Evolutionary conservation across 2,888 invertebrate genomes (phyloP).

Genomic region (Leptinotarsa juncta): DNA sequence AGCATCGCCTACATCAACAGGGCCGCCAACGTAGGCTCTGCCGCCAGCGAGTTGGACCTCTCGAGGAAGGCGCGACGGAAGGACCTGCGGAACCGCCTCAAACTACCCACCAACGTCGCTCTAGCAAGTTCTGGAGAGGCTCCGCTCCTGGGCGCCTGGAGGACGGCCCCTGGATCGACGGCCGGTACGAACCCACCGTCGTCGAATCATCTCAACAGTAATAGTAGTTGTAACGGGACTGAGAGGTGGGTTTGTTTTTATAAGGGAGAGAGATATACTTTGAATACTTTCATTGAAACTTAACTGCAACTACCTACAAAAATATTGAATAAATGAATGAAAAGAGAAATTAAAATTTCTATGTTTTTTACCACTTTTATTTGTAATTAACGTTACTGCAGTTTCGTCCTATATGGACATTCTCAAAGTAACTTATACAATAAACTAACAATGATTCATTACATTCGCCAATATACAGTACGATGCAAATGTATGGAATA

Average conservation of each 20-base stretch:
- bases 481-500: too few relatives aligned
- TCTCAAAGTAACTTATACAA: too few relatives aligned
- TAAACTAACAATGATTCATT: too few relatives aligned
- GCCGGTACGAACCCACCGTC: slow-evolving; percentile 70
- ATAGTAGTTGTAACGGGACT: slow-evolving; percentile 75
- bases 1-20: slow-evolving; percentile 75
- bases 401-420: too few relatives aligned
- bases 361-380: too few relatives aligned
- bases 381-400: too few relatives aligned
- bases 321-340: too few relatives aligned
- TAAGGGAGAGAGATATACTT: too few relatives aligned
- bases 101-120: slow-evolving; percentile 70
- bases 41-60: slow-evolving; percentile 82
- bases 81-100: slow-evolving; percentile 72
- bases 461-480: too few relatives aligned
- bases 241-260: slow-evolving; percentile 68
- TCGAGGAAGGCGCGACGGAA: slow-evolving; percentile 76
- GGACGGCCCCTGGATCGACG: slow-evolving; percentile 68
- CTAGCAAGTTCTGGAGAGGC: slow-evolving; percentile 81
- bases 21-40: slow-evolving; percentile 72
- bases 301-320: too few relatives aligned
- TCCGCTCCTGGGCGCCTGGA: slow-evolving; percentile 78
- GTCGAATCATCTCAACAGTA: slow-evolving; percentile 73
- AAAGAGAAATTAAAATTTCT: too few relatives aligned
- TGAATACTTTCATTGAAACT: too few relatives aligned